Conservation (phyloP, 35 echinoderm and acorn worm species). For the Heliocidaris erythrogramma region DNA sequence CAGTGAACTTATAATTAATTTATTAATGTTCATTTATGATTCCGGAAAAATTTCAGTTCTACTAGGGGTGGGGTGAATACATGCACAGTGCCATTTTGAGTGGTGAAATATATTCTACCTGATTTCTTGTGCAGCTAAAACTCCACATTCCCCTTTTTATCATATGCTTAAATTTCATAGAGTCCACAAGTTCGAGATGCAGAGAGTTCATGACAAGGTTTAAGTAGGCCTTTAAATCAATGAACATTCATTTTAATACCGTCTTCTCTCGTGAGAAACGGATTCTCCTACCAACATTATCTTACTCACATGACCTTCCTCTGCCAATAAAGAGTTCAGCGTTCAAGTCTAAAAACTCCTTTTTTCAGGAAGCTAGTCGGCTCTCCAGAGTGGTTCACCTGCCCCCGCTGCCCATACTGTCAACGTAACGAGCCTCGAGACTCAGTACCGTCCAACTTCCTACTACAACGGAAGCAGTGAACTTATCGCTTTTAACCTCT, state of each 20-base stretch:
- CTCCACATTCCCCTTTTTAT: too few species aligned
- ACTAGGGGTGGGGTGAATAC: too few species aligned
- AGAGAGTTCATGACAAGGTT: background rate
- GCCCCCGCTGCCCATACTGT: background rate
- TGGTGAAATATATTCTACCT: too few species aligned
- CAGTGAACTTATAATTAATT: too few species aligned
- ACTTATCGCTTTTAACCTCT: constrained; percentile 3
- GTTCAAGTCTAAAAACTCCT: background rate
- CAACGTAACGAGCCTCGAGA: background rate
- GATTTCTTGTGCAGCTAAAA: too few species aligned
- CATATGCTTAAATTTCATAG: too few species aligned
- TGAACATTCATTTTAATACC: background rate
- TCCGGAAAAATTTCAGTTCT: too few species aligned
- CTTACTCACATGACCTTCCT: background rate
- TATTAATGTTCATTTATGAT: too few species aligned
- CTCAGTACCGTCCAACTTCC: background rate
- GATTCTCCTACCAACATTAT: background rate
- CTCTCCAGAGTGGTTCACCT: background rate
- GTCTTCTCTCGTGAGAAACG: background rate
- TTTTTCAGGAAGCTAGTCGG: background rate
- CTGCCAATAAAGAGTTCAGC: background rate
- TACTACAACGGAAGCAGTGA: constrained; percentile 8
- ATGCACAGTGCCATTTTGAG: too few species aligned
- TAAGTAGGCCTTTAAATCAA: background rate
- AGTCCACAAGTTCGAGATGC: background rate